Percentiles rank a stretch among this genome's conserved stretches.
Conservation (phyloP, 2,797 vertebrate species). For the Lemur catta region DNA sequence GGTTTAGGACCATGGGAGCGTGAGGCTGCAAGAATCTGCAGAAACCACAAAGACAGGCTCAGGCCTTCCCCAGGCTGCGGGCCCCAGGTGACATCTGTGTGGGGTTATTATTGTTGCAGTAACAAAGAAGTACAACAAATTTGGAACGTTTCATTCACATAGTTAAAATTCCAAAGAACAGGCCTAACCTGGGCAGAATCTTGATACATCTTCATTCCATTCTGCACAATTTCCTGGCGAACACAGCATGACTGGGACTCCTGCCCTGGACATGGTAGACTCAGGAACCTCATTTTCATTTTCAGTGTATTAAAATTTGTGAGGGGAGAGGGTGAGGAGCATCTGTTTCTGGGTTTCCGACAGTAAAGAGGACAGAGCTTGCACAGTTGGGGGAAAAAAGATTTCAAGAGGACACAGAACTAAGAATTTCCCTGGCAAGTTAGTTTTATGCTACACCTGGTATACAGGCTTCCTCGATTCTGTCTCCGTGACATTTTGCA, state of each 20-base stretch:
- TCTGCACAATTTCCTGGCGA: neutral
- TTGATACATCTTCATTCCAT: neutral
- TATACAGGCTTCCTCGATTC: slow-evolving; percentile 26
- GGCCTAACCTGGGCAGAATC: neutral
- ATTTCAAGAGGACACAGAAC: slow-evolving; percentile 26
- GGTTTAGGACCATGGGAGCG: neutral
- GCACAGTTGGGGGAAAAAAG: neutral
- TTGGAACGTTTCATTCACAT: neutral
- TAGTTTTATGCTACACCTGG: slow-evolving; percentile 55
- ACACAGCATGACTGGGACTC: neutral
- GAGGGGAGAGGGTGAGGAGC: neutral
- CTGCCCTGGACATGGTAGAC: neutral
- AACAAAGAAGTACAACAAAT: neutral
- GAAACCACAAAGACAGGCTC: neutral
- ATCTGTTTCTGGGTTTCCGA: neutral
- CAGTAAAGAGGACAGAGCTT: neutral
- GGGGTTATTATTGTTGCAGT: neutral
- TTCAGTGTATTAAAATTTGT: neutral
- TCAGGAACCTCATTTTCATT: neutral
- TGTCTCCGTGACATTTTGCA: slow-evolving; percentile 55
- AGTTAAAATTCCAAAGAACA: neutral
- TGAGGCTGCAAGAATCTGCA: neutral
- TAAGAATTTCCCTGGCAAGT: slow-evolving; percentile 14
- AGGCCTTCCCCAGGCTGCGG: neutral
- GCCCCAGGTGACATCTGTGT: neutral